These are phyloP conservation scores for Thecophora atra DNA, from an alignment of 2,888 invertebrate species.

Conservation along the genomic window DNA sequence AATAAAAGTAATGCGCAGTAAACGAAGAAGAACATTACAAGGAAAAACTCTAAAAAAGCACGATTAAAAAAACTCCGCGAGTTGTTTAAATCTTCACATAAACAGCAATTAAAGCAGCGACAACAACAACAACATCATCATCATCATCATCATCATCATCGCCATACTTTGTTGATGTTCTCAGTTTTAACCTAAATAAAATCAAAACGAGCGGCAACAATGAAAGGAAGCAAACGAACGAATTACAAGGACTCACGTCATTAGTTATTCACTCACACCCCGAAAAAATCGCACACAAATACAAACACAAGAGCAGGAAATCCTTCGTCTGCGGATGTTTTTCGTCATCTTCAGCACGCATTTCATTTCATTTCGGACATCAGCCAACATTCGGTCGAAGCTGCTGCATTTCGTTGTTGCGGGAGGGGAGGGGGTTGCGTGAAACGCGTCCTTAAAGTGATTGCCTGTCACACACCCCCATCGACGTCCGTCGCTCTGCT, in stretches of 20 bases:
- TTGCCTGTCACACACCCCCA: neutral
- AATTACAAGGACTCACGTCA: neutral
- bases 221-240: neutral
- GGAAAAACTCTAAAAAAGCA: neutral
- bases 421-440: too few species aligned
- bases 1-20: neutral
- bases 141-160: too few species aligned
- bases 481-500: neutral
- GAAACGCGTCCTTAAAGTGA: conserved; percentile 20
- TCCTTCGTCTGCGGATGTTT: neutral
- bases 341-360: conserved; percentile 6
- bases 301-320: neutral
- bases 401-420: conserved; percentile 52
- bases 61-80: too few species aligned
- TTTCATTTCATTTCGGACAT: neutral
- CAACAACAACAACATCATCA: neutral
- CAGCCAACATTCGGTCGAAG: conserved; percentile 43
- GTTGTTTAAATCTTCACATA: neutral
- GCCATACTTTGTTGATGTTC: neutral
- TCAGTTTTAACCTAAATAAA: conserved; percentile 26
- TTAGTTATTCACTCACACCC: conserved; percentile 8
- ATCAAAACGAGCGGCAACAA: neutral
- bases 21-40: neutral
- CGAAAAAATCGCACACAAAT: neutral
- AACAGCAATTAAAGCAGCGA: neutral